A percentile compares a stretch with the other conserved stretches of the same genome.
phyloP scores from a whole-genome alignment of 2,797 vertebrate species.

The Sebastes kiyomatsui region DNA sequence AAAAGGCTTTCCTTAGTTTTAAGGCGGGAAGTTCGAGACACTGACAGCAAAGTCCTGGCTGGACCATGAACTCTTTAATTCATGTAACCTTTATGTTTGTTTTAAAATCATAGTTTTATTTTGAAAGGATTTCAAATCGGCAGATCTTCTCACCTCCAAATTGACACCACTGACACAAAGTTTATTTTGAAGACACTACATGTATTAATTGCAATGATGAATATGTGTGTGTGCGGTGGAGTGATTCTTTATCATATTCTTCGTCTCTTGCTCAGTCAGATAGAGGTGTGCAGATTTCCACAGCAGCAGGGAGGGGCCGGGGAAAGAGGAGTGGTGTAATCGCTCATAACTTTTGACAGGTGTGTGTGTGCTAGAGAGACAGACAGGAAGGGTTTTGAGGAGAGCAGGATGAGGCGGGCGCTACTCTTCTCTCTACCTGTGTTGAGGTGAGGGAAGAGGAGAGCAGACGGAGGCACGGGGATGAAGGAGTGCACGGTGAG shows the following conservation, averaged over 20 bases:
- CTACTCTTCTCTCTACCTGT: not conserved
- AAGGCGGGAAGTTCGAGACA: not conserved
- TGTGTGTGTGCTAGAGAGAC: not conserved
- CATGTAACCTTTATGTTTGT: not conserved
- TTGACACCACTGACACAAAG: not conserved
- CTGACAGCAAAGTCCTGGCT: not conserved
- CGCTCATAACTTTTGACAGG: conserved; percentile 36
- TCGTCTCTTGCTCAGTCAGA: not conserved
- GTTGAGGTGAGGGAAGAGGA: conserved; percentile 17
- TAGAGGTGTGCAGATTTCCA: not conserved
- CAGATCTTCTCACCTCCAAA: not conserved
- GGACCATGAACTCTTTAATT: not conserved
- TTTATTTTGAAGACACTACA: not conserved
- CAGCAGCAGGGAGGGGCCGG: conserved; percentile 28
- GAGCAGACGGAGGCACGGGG: not conserved
- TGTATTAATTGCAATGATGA: not conserved
- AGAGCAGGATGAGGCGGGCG: conserved; percentile 22
- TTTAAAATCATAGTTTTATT: not conserved
- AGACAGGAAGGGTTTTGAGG: conserved; percentile 29
- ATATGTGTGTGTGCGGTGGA: not conserved
- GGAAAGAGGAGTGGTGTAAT: conserved; percentile 43
- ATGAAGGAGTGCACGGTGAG: not conserved
- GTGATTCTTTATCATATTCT: not conserved
- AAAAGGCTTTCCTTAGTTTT: not conserved
- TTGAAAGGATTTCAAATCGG: not conserved